Evolutionary conservation across 1,140 invertebrate genomes (phyloP).

Genomic region (Eubasilissa regina): DNA sequence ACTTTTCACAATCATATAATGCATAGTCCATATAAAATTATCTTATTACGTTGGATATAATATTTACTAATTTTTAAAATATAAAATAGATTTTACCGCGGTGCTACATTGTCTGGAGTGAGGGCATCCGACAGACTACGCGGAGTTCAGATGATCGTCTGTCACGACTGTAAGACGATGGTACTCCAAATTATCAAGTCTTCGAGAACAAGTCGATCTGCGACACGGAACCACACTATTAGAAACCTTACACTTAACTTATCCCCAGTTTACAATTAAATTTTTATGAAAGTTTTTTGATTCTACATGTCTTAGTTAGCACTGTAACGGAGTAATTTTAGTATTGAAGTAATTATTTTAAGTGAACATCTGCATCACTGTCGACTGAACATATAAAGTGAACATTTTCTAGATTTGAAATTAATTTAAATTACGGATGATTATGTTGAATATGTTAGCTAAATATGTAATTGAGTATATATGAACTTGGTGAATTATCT

Average conservation of each 20-base stretch:
- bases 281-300: conserved; percentile 18
- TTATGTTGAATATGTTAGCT: neutral
- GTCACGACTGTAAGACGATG: conserved; percentile 95
- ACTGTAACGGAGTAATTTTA: conserved; percentile 1
- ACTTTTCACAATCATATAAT: too few relatives aligned
- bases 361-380: conserved; percentile 31
- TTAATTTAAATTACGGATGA: neutral
- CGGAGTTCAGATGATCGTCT: conserved; percentile 90
- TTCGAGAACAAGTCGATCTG: conserved; percentile 83
- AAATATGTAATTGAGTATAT: conserved; percentile 3
- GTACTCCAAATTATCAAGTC: conserved; percentile 93
- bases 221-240: conserved; percentile 84
- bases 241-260: conserved; percentile 86
- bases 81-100: conserved; percentile 68
- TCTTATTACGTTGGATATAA: too few relatives aligned
- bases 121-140: conserved; percentile 77
- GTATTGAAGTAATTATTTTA: conserved; percentile 17
- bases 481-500: conserved; percentile 19
- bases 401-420: conserved; percentile 12
- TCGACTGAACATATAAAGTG: conserved; percentile 37
- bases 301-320: conserved; percentile 23
- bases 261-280: conserved; percentile 78
- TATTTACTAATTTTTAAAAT: neutral
- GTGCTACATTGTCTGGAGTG: conserved; percentile 67
- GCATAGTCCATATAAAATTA: too few relatives aligned